Evolutionary conservation across 92 coral and sea anemone genomes (phyloP), one percentile per base, ranked within the genome.

Genomic region (Heliopora coerulea): DNA sequence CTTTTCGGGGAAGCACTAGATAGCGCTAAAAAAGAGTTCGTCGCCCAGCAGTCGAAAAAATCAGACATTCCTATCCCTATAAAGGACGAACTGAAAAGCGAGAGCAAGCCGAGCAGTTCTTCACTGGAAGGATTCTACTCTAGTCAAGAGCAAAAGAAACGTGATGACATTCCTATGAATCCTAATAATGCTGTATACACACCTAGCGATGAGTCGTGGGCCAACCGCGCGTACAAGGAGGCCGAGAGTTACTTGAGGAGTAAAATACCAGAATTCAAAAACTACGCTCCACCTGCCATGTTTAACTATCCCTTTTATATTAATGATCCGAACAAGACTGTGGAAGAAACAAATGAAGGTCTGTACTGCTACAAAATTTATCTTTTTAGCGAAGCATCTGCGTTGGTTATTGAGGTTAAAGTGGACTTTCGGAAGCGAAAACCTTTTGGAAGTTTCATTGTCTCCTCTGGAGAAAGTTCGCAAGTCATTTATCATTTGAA

Each of bases 1-100:
- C 87, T 91, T 86, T 89, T 87, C 49, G 97, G 97, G 18, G 98
- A 93, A 49, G 98, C 98, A 11, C 72, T 89, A 37, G 91, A 86
- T 35, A 96, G 91, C 46, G 89, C 96, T 2, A 92, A 87, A 24
- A 89, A 90, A 79, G 72, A 70, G 37, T 70, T 70, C 19, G 63
- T 70, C 33, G 77, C 49, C 2, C 77, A 70, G 32, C 77, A 70
- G 14, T 70, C 77, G 2, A 70, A 70, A 54, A 52, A 34, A 23
- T 70, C 77, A 12, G 49, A 70, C 58, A 70, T 70, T 27, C 77
- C 77, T 20, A 63, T 70, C 32, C 77, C 77, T 17, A 70, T 70
- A 34, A 70, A 52, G 30, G 48, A 70, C 31, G n/a, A 58, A 28
- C 63, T 70, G 49, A 57, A 39, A 29, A 26, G 48, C 8, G 74